A percentile compares a stretch with the other conserved stretches of the same genome.
Conservation (phyloP, 2,113 vertebrate species). For the Hypomesus transpacificus region DNA sequence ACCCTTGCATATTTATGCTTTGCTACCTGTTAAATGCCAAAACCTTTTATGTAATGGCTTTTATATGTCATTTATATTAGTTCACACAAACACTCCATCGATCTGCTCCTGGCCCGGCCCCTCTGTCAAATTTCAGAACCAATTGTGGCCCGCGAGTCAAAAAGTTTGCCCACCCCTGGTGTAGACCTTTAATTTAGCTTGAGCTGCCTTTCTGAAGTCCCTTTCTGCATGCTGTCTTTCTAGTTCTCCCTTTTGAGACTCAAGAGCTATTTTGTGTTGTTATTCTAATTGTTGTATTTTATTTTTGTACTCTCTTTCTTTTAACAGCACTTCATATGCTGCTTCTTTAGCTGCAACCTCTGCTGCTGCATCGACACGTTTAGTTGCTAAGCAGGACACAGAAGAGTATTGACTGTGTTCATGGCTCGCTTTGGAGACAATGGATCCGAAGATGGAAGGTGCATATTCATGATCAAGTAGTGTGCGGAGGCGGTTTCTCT, state of each 20-base stretch:
- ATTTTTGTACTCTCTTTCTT: slow-evolving; percentile 4
- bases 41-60: too few relatives aligned
- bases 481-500: neutral
- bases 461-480: slow-evolving; percentile 1
- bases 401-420: slow-evolving; percentile 1
- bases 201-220: slow-evolving; percentile 8
- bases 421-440: neutral
- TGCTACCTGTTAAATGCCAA: too few relatives aligned
- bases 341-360: slow-evolving; percentile 14
- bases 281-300: neutral
- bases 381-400: neutral
- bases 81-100: neutral
- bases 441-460: slow-evolving; percentile 9
- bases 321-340: neutral
- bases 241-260: slow-evolving; percentile 1
- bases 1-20: too few relatives aligned
- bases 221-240: slow-evolving; percentile 4
- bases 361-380: slow-evolving; percentile 13
- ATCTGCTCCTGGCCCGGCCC: too few relatives aligned
- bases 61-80: too few relatives aligned
- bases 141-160: too few relatives aligned
- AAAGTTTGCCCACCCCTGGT: too few relatives aligned
- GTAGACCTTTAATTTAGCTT: slow-evolving; percentile 10
- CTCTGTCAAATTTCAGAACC: too few relatives aligned
- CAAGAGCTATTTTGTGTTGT: neutral